Evolutionary conservation across 2,888 invertebrate species (phyloP), one percentile per base, ranked within the genome.

Genomic region (Hirudinaria manillensis): DNA sequence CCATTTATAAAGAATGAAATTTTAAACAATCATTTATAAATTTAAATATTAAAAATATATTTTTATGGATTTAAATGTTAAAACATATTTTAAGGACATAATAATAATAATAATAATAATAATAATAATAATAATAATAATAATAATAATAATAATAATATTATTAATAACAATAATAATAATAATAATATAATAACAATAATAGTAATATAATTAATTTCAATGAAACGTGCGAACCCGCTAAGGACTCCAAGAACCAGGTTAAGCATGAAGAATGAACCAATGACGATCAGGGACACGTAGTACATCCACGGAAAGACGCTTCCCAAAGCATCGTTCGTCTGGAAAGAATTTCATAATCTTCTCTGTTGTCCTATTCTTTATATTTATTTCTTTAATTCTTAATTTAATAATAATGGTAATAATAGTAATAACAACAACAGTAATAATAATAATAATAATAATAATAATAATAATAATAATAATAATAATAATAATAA

Each of bases 231-330:
- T 10, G 13, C 84, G 82, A 89, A 99, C 98, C 99, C 99, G 89
- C 98, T 98, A 88, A 99, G 92, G 86, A 99, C 99, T 92, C 99
- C 99, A 89, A 99, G 95, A 90, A 99, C 98, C 90, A 99, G 92
- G 90, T 99, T 99, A 91, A 99, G 94, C 99, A 99, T 99, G 90
- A 99, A 99, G 91, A 99, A 99, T 88, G 99, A 99, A 89, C 99
- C 99, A 89, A 99, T 91, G 87, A 99, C 95, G 89, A 99, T 99
- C 87, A 99, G 93, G 89, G 99, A 97, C 89, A 99, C 95, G 90
- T 99, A 99, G 90, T 99, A 99, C 89, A 99, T 92, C 97, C 97
- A 99, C 89, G 99, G 99, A 90, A 92, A 99, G 87, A 90, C 89
- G 89, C 92, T 93, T 87, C 99, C 99, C 88, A 96, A 90, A 85